These are phyloP conservation scores for Sarcophaga bullata DNA, from an alignment of 1,140 invertebrate genomes.

Conservation along the genomic window DNA sequence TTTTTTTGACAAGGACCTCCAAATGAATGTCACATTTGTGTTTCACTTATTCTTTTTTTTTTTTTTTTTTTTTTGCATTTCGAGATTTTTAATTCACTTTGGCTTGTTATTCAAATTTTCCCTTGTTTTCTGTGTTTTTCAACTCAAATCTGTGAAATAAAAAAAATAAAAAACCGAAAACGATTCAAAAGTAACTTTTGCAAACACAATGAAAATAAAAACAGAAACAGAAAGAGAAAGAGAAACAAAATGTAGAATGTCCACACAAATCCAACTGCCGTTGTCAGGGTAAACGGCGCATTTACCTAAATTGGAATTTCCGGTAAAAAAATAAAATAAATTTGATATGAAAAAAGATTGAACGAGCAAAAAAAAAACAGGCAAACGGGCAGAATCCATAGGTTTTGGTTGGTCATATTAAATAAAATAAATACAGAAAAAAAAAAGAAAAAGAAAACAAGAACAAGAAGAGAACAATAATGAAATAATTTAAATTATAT, in stretches of 20 bases:
- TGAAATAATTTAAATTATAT: slow-evolving; percentile 38
- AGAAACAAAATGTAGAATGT: slow-evolving; percentile 8
- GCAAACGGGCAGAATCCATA: neutral
- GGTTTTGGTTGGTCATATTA: neutral
- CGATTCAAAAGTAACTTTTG: too few relatives aligned
- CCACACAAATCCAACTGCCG: slow-evolving; percentile 16
- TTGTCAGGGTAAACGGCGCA: slow-evolving; percentile 56
- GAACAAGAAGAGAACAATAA: slow-evolving; percentile 33
- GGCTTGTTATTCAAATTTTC: neutral
- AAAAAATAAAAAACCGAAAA: too few relatives aligned
- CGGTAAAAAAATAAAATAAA: slow-evolving; percentile 58
- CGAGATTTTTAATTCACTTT: neutral
- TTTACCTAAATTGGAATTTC: slow-evolving; percentile 66
- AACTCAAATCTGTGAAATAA: too few relatives aligned
- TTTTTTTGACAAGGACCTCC: neutral
- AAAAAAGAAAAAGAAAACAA: slow-evolving; percentile 35
- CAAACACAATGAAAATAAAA: neutral
- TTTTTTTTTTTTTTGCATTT: slow-evolving; percentile 5
- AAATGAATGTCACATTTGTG: slow-evolving; percentile 29
- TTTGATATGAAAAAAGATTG: slow-evolving; percentile 41
- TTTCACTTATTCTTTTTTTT: neutral
- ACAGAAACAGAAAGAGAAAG: neutral
- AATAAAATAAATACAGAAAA: neutral
- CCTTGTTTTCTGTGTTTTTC: neutral
- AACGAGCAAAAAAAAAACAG: neutral